Conservation (phyloP, 2,888 invertebrate species). For the Frankliniella fusca region DNA sequence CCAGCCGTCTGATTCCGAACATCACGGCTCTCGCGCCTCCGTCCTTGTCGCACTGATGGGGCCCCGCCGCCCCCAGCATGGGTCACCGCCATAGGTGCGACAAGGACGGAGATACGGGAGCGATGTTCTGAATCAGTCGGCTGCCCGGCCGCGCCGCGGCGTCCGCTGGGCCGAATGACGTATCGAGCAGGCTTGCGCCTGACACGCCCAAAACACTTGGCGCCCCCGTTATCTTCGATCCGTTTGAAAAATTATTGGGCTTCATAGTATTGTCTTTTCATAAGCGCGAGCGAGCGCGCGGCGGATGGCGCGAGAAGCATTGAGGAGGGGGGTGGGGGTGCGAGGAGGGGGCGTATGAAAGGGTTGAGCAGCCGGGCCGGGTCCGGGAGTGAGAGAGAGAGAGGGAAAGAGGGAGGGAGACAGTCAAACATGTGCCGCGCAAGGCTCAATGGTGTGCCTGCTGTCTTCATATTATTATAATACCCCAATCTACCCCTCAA, state of each 20-base stretch:
- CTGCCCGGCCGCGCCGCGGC: too few species aligned
- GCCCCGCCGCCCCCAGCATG: too few species aligned
- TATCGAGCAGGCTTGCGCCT: slow-evolving; percentile 8
- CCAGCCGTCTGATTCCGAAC: too few species aligned
- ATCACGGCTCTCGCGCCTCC: too few species aligned
- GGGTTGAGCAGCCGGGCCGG: too few species aligned
- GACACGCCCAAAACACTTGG: slow-evolving; percentile 4
- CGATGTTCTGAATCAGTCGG: too few species aligned
- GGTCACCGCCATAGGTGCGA: too few species aligned
- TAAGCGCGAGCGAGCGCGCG: not conserved
- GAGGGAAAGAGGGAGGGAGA: not conserved
- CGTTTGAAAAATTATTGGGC: slow-evolving; percentile 20
- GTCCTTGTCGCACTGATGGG: too few species aligned
- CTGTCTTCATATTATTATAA: too few species aligned
- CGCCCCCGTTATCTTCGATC: slow-evolving; percentile 8
- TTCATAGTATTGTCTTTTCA: slow-evolving; percentile 25
- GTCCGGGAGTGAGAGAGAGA: not conserved
- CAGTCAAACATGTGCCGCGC: not conserved
- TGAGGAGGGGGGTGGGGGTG: not conserved
- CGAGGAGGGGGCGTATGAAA: not conserved
- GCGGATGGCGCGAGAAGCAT: too few species aligned
- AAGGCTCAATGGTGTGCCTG: not conserved
- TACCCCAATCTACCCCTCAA: too few species aligned
- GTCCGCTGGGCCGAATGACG: not conserved
- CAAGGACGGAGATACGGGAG: too few species aligned